Conservation (phyloP, 2,888 invertebrate genomes). For the Leptinotarsa peninsularis region DNA sequence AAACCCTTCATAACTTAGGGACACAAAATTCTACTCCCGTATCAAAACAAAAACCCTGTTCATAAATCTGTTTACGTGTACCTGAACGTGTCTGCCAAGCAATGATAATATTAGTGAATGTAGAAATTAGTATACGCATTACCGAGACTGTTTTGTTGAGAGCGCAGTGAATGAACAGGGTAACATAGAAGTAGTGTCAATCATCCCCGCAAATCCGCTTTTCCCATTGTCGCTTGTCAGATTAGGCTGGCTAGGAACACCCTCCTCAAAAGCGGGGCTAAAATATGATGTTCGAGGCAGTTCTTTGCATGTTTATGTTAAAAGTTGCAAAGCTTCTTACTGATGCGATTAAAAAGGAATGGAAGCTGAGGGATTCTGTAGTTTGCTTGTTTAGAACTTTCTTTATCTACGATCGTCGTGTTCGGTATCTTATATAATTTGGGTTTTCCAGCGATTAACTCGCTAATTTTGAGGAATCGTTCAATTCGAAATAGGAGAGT, state of each 20-base stretch:
- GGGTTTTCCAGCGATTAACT: constrained; percentile 17
- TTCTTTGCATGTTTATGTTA: constrained; percentile 54
- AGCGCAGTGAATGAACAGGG: constrained; percentile 15
- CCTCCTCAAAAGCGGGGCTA: constrained; percentile 52
- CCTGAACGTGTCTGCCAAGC: constrained; percentile 1
- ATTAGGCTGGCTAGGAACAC: constrained; percentile 55
- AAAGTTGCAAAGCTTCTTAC: constrained; percentile 54
- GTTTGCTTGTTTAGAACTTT: neutral
- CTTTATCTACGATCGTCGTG: neutral
- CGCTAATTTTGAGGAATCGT: neutral
- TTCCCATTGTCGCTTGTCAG: constrained; percentile 61
- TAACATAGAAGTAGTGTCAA: constrained; percentile 54
- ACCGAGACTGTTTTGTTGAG: constrained; percentile 16
- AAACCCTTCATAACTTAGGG: no score
- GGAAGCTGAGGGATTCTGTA: constrained; percentile 37
- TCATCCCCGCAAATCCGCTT: constrained; percentile 62
- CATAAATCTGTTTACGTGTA: constrained; percentile 5
- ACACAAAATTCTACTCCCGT: neutral
- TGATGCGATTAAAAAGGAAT: constrained; percentile 58
- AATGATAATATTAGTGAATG: constrained; percentile 11
- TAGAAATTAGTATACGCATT: constrained; percentile 11
- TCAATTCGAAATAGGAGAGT: neutral
- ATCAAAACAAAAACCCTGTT: neutral
- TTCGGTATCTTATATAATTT: constrained; percentile 10
- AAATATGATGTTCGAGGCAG: constrained; percentile 50